Evolutionary conservation across 2,888 invertebrate genomes (phyloP), one percentile per base, ranked within the genome.

Genomic region (Eugnorisma glareosa): DNA sequence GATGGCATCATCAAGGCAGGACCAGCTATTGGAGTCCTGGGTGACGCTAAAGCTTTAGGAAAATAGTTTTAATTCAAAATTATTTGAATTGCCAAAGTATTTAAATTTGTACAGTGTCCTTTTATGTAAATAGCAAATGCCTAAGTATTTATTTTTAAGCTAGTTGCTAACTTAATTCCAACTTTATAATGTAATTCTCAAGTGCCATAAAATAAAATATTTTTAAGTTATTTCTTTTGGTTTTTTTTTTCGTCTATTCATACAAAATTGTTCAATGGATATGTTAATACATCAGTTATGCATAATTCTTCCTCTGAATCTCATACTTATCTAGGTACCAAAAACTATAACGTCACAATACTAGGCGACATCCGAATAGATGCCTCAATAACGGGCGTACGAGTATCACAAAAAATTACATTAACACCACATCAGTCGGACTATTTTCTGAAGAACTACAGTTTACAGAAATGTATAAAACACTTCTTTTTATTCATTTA

Each of bases 1-100:
- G 86, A 93, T 73, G 93, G 93, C 0, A 73, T 92, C 79, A 88
- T 93, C 75, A 94, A 93, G 73, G 93, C 93, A 0, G 93, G 90
- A 0, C 94, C 94, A 40, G 93, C 94, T 0, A 87, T 93, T 0
- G 84, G 81, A 13, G 93, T 93, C 0, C 77, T 92, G 0, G 93
- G 93, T 1, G 87, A 91, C 75, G 92, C 92, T 1, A 84, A 84
- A 43, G 84, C 86, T 0, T 28, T 86, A 51, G 86, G 86, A 76
- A 43, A 75, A 64, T 64, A 75, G 31, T 43, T 43, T 71, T 43
- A 8, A 31, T 40, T 18, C 21, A 21, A 10, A 11, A 4, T 11
- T 66, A 18, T n/a, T 11, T n/a, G 24, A 35, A 68, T 40, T 70
- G 6, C 10, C 70, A 40, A 70, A 70, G 70, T 40, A 64, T n/a